Percentiles rank a stretch among this genome's conserved stretches.
These are phyloP conservation scores for Mustela lutreola DNA, from an alignment of 2,113 vertebrate genomes.

Conservation along the genomic window DNA sequence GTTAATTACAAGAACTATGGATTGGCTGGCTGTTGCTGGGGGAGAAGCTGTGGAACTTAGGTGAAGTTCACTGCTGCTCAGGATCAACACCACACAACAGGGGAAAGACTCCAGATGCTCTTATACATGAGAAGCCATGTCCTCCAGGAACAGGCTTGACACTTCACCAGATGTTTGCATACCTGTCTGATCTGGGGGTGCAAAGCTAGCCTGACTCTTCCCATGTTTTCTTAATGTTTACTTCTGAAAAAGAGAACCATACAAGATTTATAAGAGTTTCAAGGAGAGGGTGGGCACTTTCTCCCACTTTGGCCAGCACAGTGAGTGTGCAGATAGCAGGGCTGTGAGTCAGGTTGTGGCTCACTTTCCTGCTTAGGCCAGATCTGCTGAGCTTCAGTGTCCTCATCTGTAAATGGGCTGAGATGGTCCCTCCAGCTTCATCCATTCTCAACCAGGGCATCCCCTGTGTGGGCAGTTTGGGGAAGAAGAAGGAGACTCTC, in stretches of 20 bases:
- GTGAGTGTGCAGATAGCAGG: neutral
- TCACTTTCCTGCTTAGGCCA: neutral
- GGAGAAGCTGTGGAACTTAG: no score
- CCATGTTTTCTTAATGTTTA: accelerated
- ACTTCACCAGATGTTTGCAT: neutral
- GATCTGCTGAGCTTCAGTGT: neutral
- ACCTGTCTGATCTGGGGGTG: neutral
- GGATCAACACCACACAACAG: no score
- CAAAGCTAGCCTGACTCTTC: neutral
- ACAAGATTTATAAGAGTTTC: neutral
- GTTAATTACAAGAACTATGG: no score
- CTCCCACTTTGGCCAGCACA: neutral
- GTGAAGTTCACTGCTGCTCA: no score
- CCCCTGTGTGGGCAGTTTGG: neutral
- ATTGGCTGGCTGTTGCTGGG: no score
- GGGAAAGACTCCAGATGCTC: no score
- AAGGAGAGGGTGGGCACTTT: neutral
- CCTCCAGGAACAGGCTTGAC: neutral
- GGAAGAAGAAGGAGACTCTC: neutral
- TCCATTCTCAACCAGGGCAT: neutral
- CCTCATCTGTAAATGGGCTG: neutral
- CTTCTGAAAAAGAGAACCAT: neutral
- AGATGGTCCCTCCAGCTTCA: neutral
- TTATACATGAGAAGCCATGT: no score
- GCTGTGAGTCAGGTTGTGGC: neutral